Evolutionary conservation across 2,888 invertebrate genomes (phyloP), one percentile per base, ranked within the genome.

Genomic region (Troilus luridus): DNA sequence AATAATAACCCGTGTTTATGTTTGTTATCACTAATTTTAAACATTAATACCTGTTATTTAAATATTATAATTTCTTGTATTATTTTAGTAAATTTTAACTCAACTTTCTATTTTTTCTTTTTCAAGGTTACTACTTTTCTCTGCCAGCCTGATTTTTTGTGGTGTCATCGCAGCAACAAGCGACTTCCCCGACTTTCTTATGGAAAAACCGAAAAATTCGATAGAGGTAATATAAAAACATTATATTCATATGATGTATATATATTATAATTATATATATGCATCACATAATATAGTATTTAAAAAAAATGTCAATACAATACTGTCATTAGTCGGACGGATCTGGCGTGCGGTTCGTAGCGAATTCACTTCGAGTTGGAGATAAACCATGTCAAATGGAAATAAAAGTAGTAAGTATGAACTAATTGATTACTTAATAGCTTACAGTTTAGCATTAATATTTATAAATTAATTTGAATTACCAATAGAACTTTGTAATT

Each of bases 121-220:
- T 85, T 85, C 12, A 11, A 85, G 85, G 85, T 58, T 85, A 5
- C 12, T 54, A 85, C 1, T 56, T n/a, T 17, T 54, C 56, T 56
- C 85, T 58, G 56, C 56, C 85, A 14, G 85, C 19, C 17, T 85
- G 56, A 56, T 85, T 85, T 85, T 85, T 0, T 85, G 85, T 85
- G 85, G 85, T 11, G 56, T 58, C n/a, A 41, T 58, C n/a, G 85
- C 85, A 85, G 56, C 85, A n/a, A 56, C 56, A n/a, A 85, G 85
- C 12, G 85, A 85, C 56, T 85, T 85, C 19, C 85, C 85, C 12
- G 85, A 85, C n/a, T 85, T 85, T 58, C n/a, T 85, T 8, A 21
- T 56, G 56, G 85, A 58, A 85, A 85, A 56, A 8, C 56, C 11
- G 56, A 9, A 85, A 54, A 81, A 19, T 81, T 21, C 81, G 9